These are phyloP conservation scores for Diplodus sargus DNA, from an alignment of 2,797 vertebrate genomes.

Conservation along the genomic window DNA sequence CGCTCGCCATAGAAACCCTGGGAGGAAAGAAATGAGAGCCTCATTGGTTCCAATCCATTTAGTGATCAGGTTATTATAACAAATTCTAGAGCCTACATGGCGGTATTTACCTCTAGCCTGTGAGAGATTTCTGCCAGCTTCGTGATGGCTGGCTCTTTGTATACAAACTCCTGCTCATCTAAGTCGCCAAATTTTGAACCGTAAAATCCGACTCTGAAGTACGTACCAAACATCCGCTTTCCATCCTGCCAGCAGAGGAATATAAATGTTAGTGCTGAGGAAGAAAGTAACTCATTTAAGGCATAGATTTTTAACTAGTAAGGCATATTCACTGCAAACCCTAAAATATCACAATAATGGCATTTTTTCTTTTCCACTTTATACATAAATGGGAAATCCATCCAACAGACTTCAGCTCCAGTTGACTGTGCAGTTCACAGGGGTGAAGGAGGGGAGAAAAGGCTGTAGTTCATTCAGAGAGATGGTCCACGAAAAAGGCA, in stretches of 20 bases:
- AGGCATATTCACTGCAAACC: not conserved
- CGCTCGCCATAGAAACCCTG: conserved; percentile 97
- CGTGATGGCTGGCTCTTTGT: conserved; percentile 98
- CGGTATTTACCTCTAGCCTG: conserved; percentile 90
- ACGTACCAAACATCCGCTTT: conserved; percentile 99
- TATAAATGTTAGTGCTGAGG: not conserved
- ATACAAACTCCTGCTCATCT: conserved; percentile 99
- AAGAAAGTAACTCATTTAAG: not conserved
- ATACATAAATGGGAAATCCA: not conserved
- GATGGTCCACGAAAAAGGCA: not conserved
- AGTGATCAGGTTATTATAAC: not conserved
- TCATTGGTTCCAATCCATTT: not conserved
- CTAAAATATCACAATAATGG: not conserved
- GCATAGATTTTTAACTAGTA: not conserved
- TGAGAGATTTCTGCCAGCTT: conserved; percentile 98
- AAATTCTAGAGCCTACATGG: not conserved
- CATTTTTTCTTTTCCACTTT: not conserved
- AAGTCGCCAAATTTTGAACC: conserved; percentile 97
- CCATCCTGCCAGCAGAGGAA: conserved; percentile 86
- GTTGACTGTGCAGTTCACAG: not conserved
- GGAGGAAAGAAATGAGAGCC: conserved; percentile 6
- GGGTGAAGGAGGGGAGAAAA: not conserved
- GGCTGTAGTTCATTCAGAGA: not conserved
- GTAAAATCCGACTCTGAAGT: conserved; percentile 98
- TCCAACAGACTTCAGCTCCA: not conserved